A percentile compares a stretch with the other conserved stretches of the same genome.
phyloP scores from a whole-genome alignment of 1,140 invertebrate species.

The Zaprionus capensis region DNA sequence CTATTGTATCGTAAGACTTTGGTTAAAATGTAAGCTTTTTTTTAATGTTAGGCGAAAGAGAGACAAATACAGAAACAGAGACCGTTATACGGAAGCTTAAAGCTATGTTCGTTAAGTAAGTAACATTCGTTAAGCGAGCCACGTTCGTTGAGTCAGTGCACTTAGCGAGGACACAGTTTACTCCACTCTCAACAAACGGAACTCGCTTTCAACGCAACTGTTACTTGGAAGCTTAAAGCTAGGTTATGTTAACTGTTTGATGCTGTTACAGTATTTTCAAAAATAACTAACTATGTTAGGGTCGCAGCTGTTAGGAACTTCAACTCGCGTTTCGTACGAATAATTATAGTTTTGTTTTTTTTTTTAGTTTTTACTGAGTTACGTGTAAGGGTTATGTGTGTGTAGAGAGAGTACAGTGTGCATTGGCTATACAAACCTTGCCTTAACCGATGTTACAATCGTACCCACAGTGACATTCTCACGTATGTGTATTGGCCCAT shows the following conservation, averaged over 20 bases:
- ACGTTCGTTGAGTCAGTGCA: conserved; percentile 23
- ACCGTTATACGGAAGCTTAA: conserved; percentile 38
- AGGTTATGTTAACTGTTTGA: conserved; percentile 53
- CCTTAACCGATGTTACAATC: conserved; percentile 97
- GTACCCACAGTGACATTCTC: conserved; percentile 99
- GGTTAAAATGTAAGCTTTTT: conserved; percentile 32
- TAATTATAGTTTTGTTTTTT: background rate
- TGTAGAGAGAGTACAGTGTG: conserved; percentile 39
- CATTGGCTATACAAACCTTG: conserved; percentile 93
- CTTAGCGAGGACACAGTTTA: conserved; percentile 36
- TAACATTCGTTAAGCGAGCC: conserved; percentile 31
- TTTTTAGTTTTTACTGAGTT: conserved; percentile 14
- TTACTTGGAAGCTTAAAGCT: conserved; percentile 46
- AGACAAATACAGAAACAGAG: conserved; percentile 47
- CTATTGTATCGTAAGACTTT: conserved; percentile 32
- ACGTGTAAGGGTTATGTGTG: conserved; percentile 34
- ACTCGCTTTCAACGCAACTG: conserved; percentile 21
- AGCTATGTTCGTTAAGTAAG: conserved; percentile 45
- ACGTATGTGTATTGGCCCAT: conserved; percentile 97
- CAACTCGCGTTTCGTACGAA: conserved; percentile 38
- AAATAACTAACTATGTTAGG: conserved; percentile 57
- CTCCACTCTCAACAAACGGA: conserved; percentile 17
- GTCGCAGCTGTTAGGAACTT: conserved; percentile 75
- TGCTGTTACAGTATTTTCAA: conserved; percentile 55
- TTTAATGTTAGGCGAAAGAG: conserved; percentile 29